Evolutionary conservation across 64 coral and sea anemone genomes (phyloP), one percentile per base, ranked within the genome.

Genomic region (Catalaphyllia jardinei): DNA sequence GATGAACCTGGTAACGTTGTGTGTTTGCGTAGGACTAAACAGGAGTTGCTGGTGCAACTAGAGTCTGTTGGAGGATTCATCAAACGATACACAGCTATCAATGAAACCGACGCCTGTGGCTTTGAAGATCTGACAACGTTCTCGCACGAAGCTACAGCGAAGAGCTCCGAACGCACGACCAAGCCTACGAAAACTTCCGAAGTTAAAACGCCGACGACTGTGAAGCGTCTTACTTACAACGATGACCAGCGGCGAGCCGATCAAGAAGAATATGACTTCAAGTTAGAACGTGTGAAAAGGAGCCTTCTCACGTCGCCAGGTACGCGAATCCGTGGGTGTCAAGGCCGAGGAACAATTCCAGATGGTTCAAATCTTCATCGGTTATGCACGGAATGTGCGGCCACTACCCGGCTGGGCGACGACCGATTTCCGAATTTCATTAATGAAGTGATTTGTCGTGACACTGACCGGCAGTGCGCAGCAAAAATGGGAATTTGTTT

Each of bases 301-400:
- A 69, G 65, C 65, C 4, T 46, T 24, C 74, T 20, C 16, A 46
- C 74, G 0, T 10, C 74, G 4, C 35, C 74, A 24, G 74, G 74
- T 38, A 77, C 74, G 20, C 4, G 20, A 24, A 49, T 77, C 18
- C 74, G 74, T 77, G 35, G 39, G 74, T 77, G 74, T 50, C 35
- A 77, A 7, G 33, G 19, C 2, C 74, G 74, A 18, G 74, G 74
- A 9, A 77, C 74, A 22, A 77, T 49, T 8, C 14, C 20, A 42
- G 16, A 77, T 2, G 74, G 39, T 2, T 50, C 74, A 22, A 77
- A 77, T 51, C 39, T 77, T 1, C 74, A 77, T 22, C 74, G 74
- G 3, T 42, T 77, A 77, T 77, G 74, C 38, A 77, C 74, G 19
- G 74, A 77, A 50, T 77, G 74, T 24, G 15, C 74, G 22, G 74